Conservation (phyloP, 2,797 vertebrate species). For the Halcyon smyrnensis region DNA sequence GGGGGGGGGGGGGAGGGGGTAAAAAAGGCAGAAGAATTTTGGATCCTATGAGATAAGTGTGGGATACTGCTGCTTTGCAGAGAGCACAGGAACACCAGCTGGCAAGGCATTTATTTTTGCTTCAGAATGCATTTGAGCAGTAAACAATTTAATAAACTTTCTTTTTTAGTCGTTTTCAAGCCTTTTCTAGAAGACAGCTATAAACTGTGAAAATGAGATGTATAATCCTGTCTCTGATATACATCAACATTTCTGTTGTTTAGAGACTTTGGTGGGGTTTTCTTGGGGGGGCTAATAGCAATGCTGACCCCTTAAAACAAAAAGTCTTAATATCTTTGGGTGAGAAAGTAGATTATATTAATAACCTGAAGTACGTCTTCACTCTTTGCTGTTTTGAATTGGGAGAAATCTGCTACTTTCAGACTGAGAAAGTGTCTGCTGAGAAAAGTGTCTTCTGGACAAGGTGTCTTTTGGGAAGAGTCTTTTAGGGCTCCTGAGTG, state of each 20-base stretch:
- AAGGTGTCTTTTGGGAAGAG: neutral
- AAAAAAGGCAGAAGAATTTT: constrained; percentile 55
- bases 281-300: neutral
- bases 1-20: neutral
- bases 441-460: neutral
- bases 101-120: constrained; percentile 66
- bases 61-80: constrained; percentile 42
- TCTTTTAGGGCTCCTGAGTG: neutral
- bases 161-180: constrained; percentile 44
- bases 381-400: neutral
- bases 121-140: constrained; percentile 62
- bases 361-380: neutral
- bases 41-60: constrained; percentile 67
- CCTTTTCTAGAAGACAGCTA: constrained; percentile 48
- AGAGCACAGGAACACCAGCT: constrained; percentile 68
- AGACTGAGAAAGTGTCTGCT: neutral
- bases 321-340: neutral
- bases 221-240: constrained; percentile 8
- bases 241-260: constrained; percentile 5
- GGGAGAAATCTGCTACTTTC: neutral
- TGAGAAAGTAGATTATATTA: neutral
- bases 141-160: constrained; percentile 73
- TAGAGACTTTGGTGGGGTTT: neutral
- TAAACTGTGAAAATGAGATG: constrained; percentile 26
- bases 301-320: neutral